Conservation (phyloP, 2,113 vertebrate species). For the Zosterops japonicus region DNA sequence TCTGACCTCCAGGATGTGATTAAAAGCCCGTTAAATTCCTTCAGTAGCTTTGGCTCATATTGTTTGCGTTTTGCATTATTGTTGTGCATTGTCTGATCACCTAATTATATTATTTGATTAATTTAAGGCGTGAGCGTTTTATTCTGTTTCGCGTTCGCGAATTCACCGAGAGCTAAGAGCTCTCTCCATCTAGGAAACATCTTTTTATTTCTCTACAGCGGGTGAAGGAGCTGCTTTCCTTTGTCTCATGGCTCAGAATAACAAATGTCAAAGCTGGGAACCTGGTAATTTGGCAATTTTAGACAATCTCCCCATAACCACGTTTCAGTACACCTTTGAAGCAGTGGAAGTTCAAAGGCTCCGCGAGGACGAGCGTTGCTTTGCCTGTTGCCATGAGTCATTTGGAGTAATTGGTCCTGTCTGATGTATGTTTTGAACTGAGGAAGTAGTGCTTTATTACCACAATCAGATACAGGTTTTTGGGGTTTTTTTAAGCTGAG, state of each 20-base stretch:
- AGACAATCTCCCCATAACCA: conserved; percentile 80
- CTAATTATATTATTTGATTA: not conserved
- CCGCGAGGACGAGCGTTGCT: conserved; percentile 72
- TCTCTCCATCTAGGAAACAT: not conserved
- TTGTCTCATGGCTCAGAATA: conserved; percentile 69
- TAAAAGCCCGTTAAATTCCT: conserved; percentile 23
- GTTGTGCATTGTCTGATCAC: not conserved
- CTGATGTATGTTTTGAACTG: conserved; percentile 84
- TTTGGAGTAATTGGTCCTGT: conserved; percentile 91
- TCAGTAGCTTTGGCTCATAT: not conserved
- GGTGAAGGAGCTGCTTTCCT: conserved; percentile 19
- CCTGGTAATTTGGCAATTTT: conserved; percentile 81
- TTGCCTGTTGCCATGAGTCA: conserved; percentile 81
- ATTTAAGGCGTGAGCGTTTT: not conserved
- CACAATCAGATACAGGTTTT: conserved; percentile 86
- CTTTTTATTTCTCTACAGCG: not conserved
- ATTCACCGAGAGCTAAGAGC: rapidly evolving
- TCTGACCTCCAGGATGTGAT: conserved; percentile 24
- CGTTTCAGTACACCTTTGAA: conserved; percentile 84
- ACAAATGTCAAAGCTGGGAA: conserved; percentile 76
- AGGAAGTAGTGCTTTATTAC: conserved; percentile 87
- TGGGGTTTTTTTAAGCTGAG: conserved; percentile 69
- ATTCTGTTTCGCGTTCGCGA: not conserved
- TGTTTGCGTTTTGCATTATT: not conserved
- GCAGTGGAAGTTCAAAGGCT: conserved; percentile 85